Evolutionary conservation across 2,797 vertebrate genomes (phyloP).

Genomic region (Rhodeus uyekii): DNA sequence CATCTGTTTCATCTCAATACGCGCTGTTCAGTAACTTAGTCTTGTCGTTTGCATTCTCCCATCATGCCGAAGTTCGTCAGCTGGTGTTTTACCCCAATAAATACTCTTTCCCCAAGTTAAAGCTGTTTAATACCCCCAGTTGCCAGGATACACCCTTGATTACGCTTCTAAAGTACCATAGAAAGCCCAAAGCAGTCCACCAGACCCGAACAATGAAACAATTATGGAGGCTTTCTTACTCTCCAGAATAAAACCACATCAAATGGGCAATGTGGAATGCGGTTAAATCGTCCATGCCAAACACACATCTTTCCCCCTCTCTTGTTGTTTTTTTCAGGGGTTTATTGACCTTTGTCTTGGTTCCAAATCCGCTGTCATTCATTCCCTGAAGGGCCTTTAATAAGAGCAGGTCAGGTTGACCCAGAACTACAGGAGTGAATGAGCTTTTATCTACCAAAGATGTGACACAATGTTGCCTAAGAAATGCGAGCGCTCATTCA

Average conservation of each 20-base stretch:
- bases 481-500: not conserved
- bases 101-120: slow-evolving; percentile 78
- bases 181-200: slow-evolving; percentile 63
- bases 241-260: slow-evolving; percentile 10
- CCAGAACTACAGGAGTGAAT: slow-evolving; percentile 55
- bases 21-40: slow-evolving; percentile 1
- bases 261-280: slow-evolving; percentile 28
- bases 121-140: slow-evolving; percentile 88
- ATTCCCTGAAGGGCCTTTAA: slow-evolving; percentile 67
- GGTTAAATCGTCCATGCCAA: slow-evolving; percentile 50
- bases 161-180: slow-evolving; percentile 75
- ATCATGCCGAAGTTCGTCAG: slow-evolving; percentile 58
- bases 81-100: slow-evolving; percentile 72
- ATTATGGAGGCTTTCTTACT: slow-evolving; percentile 8
- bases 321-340: slow-evolving; percentile 43
- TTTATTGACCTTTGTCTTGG: slow-evolving; percentile 63
- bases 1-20: not conserved
- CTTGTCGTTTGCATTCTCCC: slow-evolving; percentile 17
- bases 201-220: slow-evolving; percentile 54
- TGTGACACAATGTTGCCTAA: slow-evolving; percentile 39
- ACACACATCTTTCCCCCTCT: slow-evolving; percentile 25
- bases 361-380: slow-evolving; percentile 63
- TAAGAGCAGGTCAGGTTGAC: slow-evolving; percentile 76
- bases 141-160: slow-evolving; percentile 86
- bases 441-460: slow-evolving; percentile 47